Evolutionary conservation across 1,140 invertebrate genomes (phyloP).

Genomic region (Drosophila varians): DNA sequence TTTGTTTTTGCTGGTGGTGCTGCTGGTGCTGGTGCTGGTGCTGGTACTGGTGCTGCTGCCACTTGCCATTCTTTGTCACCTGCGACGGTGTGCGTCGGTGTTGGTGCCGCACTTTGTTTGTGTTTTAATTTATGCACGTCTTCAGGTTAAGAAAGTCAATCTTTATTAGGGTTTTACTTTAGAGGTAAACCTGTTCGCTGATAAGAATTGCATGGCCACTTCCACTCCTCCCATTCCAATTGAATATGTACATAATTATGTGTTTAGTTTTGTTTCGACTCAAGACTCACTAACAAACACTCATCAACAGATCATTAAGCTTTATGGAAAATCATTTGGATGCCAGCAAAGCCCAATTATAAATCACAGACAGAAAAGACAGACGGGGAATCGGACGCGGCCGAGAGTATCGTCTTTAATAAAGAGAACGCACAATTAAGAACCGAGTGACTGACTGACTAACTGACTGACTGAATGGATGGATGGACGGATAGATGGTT

Average conservation of each 20-base stretch:
- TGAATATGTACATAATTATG: background rate
- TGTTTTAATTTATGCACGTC: conserved; percentile 77
- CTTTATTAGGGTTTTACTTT: conserved; percentile 36
- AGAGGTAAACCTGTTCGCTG: conserved; percentile 38
- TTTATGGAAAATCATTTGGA: conserved; percentile 18
- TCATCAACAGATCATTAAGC: conserved; percentile 29
- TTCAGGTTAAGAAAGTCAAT: conserved; percentile 80
- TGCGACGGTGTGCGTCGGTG: conserved; percentile 9
- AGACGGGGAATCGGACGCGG: conserved; percentile 8
- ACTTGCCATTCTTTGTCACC: conserved; percentile 70
- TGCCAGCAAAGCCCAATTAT: conserved; percentile 26
- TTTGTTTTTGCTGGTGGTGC: conserved; percentile 48
- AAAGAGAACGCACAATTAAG: conserved; percentile 43
- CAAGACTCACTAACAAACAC: background rate
- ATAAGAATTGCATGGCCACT: conserved; percentile 51
- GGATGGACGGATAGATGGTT: background rate
- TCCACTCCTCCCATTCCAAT: background rate
- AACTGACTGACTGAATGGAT: no score
- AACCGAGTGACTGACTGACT: conserved; percentile 20
- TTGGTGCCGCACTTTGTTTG: conserved; percentile 43
- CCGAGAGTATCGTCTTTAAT: conserved; percentile 35
- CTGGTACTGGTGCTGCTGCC: no score
- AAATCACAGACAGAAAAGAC: conserved; percentile 15
- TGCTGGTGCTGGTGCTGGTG: no score
- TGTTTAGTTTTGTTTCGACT: background rate